These are phyloP conservation scores for Phaetusa simplex DNA, from an alignment of 2,113 vertebrate species.

Conservation along the genomic window DNA sequence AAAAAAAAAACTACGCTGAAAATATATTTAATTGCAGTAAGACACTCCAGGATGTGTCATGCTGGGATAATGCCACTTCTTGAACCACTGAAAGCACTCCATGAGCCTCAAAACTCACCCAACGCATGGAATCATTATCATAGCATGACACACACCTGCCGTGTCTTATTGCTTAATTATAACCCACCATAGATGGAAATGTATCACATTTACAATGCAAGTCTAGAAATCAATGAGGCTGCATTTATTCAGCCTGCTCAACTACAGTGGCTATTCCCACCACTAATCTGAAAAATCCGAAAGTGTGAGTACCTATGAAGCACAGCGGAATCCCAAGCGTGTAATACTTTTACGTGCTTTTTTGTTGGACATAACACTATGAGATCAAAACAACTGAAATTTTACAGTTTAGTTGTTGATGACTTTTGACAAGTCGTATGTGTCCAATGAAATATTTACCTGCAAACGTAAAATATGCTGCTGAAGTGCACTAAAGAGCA, in stretches of 20 bases:
- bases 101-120: constrained; percentile 82
- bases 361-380: background rate
- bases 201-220: constrained; percentile 78
- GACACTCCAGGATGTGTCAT: constrained; percentile 84
- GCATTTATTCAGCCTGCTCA: constrained; percentile 70
- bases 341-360: background rate
- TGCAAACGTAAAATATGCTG: constrained; percentile 88
- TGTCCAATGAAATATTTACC: constrained; percentile 78
- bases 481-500: constrained; percentile 82
- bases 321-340: background rate
- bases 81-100: constrained; percentile 85
- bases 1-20: constrained; percentile 67
- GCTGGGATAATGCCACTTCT: constrained; percentile 87
- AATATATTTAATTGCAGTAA: constrained; percentile 82
- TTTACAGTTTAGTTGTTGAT: constrained; percentile 18
- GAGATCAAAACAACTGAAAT: constrained; percentile 5
- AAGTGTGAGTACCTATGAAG: constrained; percentile 1
- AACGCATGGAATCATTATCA: constrained; percentile 86
- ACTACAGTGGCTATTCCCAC: constrained; percentile 46
- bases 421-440: constrained; percentile 4
- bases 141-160: constrained; percentile 86
- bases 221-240: constrained; percentile 75
- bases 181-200: constrained; percentile 82
- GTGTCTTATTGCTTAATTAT: constrained; percentile 87
- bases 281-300: constrained; percentile 14